These are phyloP conservation scores for Aphaenogaster rudis DNA, from an alignment of 1,140 invertebrate genomes.

Conservation along the genomic window DNA sequence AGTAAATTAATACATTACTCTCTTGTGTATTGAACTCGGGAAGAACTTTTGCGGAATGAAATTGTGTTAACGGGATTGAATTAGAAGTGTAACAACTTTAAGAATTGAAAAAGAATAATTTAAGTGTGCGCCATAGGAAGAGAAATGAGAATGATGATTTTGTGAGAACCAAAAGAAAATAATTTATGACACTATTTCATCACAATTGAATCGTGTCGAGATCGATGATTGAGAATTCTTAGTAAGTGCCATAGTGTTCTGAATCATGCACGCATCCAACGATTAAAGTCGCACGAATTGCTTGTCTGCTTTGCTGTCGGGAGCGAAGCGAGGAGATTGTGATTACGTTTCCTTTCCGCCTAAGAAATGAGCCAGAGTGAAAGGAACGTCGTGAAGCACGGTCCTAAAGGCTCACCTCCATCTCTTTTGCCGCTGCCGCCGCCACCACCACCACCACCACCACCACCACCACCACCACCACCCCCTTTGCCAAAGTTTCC, in stretches of 20 bases:
- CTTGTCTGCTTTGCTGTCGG: not conserved
- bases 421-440: slow-evolving; percentile 34
- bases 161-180: not conserved
- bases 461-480: slow-evolving; percentile 62
- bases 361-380: slow-evolving; percentile 56
- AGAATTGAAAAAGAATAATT: not conserved
- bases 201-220: not conserved
- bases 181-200: slow-evolving; percentile 6
- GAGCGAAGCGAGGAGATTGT: not conserved
- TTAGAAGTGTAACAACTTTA: slow-evolving; percentile 7
- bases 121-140: not conserved
- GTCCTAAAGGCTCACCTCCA: slow-evolving; percentile 57
- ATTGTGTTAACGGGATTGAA: not conserved
- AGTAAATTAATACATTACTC: not conserved
- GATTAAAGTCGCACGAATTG: slow-evolving; percentile 12
- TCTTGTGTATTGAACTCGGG: slow-evolving; percentile 1
- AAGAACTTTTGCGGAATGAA: not conserved
- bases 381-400: slow-evolving; percentile 48
- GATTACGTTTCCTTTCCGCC: slow-evolving; percentile 45
- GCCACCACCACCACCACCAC: slow-evolving; percentile 56
- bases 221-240: slow-evolving; percentile 6
- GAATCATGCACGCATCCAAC: slow-evolving; percentile 23
- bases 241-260: not conserved
- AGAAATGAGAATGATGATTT: slow-evolving; percentile 7
- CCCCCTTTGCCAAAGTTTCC: slow-evolving; percentile 71